phyloP scores from a whole-genome alignment of 2,888 invertebrate species.

The Luffia ferchaultella region DNA sequence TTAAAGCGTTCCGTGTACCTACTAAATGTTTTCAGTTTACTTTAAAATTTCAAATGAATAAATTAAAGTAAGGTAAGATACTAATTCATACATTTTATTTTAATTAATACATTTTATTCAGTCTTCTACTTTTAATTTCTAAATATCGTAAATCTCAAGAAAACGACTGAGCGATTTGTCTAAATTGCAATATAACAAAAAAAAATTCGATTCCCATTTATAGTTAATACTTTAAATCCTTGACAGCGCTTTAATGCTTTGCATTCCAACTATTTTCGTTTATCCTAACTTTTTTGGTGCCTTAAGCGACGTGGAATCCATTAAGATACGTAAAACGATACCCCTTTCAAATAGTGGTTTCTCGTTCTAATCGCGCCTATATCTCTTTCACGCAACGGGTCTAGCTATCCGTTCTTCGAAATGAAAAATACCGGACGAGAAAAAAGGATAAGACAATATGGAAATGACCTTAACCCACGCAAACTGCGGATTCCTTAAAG shows the following conservation, averaged over 20 bases:
- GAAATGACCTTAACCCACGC: neutral
- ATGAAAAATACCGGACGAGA: conserved; percentile 5
- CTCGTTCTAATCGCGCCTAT: neutral
- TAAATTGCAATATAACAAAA: too few relatives aligned
- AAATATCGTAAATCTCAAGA: too few relatives aligned
- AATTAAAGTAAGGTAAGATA: too few relatives aligned
- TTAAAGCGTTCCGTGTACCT: too few relatives aligned
- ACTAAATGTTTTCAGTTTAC: too few relatives aligned
- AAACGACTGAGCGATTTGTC: too few relatives aligned
- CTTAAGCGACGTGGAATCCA: conserved; percentile 36
- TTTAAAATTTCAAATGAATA: too few relatives aligned
- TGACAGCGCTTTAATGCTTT: neutral
- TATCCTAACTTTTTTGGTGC: conserved; percentile 30
- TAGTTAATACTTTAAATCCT: neutral
- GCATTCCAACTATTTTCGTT: conserved; percentile 13
- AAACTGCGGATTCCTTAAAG: neutral
- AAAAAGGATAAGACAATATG: neutral
- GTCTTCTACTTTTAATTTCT: too few relatives aligned
- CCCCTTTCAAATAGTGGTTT: conserved; percentile 22
- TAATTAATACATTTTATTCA: too few relatives aligned
- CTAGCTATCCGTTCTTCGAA: neutral
- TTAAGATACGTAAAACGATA: conserved; percentile 47
- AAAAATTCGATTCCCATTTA: neutral
- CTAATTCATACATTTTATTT: too few relatives aligned
- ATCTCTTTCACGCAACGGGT: neutral